Evolutionary conservation across 2,797 vertebrate genomes (phyloP).

Genomic region (Pantherophis alleghaniensis): DNA sequence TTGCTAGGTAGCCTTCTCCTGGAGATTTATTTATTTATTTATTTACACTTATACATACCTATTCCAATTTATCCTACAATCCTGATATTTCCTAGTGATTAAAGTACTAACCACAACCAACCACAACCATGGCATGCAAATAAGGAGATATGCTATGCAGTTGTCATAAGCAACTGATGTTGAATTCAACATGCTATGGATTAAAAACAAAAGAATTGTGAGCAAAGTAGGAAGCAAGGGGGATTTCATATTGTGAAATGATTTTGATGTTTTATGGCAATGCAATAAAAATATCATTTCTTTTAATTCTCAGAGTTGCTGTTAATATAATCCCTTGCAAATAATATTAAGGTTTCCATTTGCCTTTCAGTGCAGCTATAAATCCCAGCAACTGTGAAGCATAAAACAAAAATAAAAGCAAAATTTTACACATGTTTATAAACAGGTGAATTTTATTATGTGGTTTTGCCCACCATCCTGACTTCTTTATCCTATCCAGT

Average conservation of each 20-base stretch:
- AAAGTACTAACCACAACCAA: neutral
- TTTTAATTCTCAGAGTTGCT: neutral
- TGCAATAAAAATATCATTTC: neutral
- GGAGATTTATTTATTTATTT: neutral
- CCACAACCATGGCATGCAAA: neutral
- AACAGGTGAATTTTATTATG: neutral
- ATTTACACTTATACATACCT: neutral
- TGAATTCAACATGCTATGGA: neutral
- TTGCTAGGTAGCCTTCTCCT: neutral
- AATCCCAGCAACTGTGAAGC: neutral
- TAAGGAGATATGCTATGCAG: neutral
- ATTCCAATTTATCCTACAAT: neutral
- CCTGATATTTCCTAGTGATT: neutral
- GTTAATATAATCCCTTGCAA: neutral
- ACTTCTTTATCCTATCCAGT: neutral
- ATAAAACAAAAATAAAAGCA: neutral
- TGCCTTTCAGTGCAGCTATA: neutral
- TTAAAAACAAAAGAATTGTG: neutral
- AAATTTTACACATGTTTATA: neutral
- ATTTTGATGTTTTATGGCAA: neutral
- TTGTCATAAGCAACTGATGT: neutral
- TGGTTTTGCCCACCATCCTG: neutral
- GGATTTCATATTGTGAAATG: neutral
- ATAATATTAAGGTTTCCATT: neutral
- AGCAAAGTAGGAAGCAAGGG: neutral